Evolutionary conservation across 2,797 vertebrate species (phyloP).

Genomic region (Nothura maculosa): DNA sequence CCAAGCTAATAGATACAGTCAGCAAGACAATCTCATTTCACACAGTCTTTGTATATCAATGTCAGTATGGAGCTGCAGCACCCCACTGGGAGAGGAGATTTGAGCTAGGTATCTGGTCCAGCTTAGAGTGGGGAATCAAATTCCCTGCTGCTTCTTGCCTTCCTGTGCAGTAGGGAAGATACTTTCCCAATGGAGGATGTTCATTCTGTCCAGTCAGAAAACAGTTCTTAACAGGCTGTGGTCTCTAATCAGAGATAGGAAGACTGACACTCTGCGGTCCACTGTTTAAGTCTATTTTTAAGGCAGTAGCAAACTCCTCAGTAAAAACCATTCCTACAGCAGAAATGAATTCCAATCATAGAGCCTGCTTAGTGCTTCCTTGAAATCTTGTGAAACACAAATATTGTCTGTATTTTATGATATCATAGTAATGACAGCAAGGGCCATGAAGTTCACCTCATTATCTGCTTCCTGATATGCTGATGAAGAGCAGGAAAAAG

Average conservation of each 20-base stretch:
- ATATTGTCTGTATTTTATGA: not conserved
- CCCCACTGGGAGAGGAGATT: not conserved
- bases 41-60: not conserved
- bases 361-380: not conserved
- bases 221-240: not conserved
- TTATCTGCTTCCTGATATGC: not conserved
- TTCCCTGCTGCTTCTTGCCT: not conserved
- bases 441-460: not conserved
- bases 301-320: not conserved
- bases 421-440: not conserved
- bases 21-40: not conserved
- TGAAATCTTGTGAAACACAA: not conserved
- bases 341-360: not conserved
- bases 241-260: not conserved
- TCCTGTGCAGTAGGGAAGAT: not conserved
- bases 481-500: not conserved
- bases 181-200: not conserved
- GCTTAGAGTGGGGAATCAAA: not conserved
- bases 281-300: not conserved
- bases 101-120: not conserved
- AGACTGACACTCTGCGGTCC: rapidly evolving
- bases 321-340: not conserved
- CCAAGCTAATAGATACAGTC: not conserved
- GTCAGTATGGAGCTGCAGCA: rapidly evolving
- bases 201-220: not conserved